Evolutionary conservation across 2,888 invertebrate species (phyloP).

Genomic region (Schizaphis graminum): DNA sequence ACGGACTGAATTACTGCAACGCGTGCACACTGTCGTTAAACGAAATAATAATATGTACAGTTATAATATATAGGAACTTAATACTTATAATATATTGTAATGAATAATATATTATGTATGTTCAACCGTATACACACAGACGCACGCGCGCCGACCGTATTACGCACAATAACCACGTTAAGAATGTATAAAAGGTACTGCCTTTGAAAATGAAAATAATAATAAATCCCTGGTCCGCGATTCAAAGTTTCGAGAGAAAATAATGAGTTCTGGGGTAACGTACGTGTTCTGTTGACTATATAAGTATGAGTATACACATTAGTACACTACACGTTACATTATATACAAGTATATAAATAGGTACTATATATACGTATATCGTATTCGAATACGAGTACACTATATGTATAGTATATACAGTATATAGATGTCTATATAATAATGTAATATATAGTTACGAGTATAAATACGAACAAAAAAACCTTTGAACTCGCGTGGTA

Average conservation of each 20-base stretch:
- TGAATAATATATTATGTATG: not conserved
- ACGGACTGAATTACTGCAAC: not conserved
- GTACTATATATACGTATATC: not conserved
- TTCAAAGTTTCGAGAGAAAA: constrained; percentile 16
- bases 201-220: constrained; percentile 4
- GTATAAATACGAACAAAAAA: not conserved
- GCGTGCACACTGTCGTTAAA: not conserved
- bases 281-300: not conserved
- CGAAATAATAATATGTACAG: not conserved
- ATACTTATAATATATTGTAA: not conserved
- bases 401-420: not conserved
- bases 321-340: not conserved
- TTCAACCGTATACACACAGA: not conserved
- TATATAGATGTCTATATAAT: not conserved
- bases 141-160: not conserved
- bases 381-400: not conserved
- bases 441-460: not conserved
- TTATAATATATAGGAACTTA: not conserved
- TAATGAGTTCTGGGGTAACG: not conserved
- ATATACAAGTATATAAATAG: not conserved
- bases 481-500: not conserved
- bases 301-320: not conserved
- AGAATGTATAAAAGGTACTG: not conserved
- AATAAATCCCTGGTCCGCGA: not conserved
- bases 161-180: not conserved